These are phyloP conservation scores for Drosophila neocordata DNA, from an alignment of 1,140 invertebrate species.

Conservation along the genomic window DNA sequence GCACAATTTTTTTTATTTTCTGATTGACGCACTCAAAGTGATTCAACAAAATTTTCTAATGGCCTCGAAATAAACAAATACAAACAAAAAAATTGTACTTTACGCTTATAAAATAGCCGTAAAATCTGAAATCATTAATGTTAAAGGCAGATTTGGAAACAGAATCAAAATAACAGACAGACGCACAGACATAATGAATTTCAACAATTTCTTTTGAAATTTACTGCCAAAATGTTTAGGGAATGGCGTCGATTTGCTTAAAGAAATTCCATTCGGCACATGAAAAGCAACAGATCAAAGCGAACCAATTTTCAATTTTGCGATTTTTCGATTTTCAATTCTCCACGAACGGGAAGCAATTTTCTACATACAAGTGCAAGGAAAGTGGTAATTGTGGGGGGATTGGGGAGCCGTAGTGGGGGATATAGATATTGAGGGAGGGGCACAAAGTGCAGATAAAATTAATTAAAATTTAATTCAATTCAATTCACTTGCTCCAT, in stretches of 20 bases:
- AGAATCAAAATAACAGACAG: constrained; percentile 20
- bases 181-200: constrained; percentile 53
- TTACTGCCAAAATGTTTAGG: constrained; percentile 80
- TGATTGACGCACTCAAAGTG: constrained; percentile 10
- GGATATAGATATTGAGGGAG: neutral
- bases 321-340: constrained; percentile 65
- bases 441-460: constrained; percentile 74
- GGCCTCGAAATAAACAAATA: neutral
- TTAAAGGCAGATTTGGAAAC: constrained; percentile 62
- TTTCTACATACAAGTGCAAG: constrained; percentile 30
- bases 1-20: neutral
- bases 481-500: constrained; percentile 77
- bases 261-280: constrained; percentile 73
- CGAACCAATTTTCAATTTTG: constrained; percentile 25
- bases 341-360: constrained; percentile 67
- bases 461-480: constrained; percentile 82
- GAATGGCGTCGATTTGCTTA: constrained; percentile 80
- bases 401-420: neutral
- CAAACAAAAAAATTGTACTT: neutral
- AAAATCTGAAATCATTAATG: constrained; percentile 67
- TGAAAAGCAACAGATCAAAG: constrained; percentile 75
- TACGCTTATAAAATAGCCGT: constrained; percentile 39
- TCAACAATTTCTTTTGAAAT: constrained; percentile 81
- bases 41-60: neutral
- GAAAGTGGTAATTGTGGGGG: neutral